phyloP scores from a whole-genome alignment of 2,888 invertebrate species.

The Horisme vitalbata region DNA sequence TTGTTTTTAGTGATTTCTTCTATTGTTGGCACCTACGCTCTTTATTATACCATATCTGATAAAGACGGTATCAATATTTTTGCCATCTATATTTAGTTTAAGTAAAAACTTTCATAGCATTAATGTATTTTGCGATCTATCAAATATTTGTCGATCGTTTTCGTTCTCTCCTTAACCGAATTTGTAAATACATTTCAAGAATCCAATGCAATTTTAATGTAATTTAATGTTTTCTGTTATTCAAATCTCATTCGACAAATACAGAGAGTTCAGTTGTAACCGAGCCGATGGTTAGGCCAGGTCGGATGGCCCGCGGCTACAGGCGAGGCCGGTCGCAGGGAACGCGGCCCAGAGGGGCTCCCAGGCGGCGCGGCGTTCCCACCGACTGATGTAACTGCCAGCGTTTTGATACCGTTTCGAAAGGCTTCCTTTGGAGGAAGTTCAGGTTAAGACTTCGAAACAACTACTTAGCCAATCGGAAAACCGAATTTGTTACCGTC shows the following conservation, averaged over 20 bases:
- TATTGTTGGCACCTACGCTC: too few species aligned
- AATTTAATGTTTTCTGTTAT: conserved; percentile 16
- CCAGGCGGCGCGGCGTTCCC: conserved; percentile 66
- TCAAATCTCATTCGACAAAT: conserved; percentile 24
- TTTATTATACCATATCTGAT: too few species aligned
- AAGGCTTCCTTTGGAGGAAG: conserved; percentile 28
- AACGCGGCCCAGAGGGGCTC: conserved; percentile 67
- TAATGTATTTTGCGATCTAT: too few species aligned
- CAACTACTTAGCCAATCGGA: conserved; percentile 3
- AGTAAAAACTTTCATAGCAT: too few species aligned
- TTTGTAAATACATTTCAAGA: too few species aligned
- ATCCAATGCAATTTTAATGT: conserved; percentile 8
- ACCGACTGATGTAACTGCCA: conserved; percentile 56
- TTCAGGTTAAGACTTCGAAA: conserved; percentile 4
- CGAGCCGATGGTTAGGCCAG: conserved; percentile 60
- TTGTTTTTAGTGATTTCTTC: conserved; percentile 15
- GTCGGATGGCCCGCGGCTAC: conserved; percentile 63
- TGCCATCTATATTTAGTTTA: too few species aligned
- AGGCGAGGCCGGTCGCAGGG: conserved; percentile 60
- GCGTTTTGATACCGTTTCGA: conserved; percentile 46
- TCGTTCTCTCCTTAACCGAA: too few species aligned
- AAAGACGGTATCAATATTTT: too few species aligned
- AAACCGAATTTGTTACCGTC: background rate
- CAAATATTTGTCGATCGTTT: too few species aligned
- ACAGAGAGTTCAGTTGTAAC: conserved; percentile 32